Base-by-base conservation (phyloP, 1,140 invertebrate genomes). In the Drosophila azteca region DNA sequence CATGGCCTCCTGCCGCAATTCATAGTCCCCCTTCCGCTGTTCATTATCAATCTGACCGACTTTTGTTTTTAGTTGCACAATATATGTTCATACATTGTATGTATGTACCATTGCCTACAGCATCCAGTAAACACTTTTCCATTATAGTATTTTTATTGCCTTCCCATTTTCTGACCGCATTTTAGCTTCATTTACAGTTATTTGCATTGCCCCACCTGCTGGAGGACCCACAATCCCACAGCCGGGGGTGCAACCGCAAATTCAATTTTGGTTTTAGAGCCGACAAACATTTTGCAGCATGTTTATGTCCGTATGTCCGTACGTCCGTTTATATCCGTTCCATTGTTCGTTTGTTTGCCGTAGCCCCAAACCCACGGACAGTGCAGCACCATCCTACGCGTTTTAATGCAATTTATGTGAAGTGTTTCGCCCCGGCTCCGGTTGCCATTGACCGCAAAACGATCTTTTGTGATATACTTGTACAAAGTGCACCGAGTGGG, bases 101-200 rank as follows among this genome's bases (percentile, higher is more conserved):
- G 17, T 20, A 20, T 20, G 24, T 5, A 26, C 29, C 7, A 3
- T 31, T 31, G 31, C 3, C 35, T 39, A 11, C 35, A 13, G 35
- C 11, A 11, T 39, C 35, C 35, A 39, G 35, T 39, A 13, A 39
- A 5, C 35, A 39, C 35, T 39, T 29, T 31, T 11, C 11, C 13
- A 31, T 31, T 17, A 24, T 68, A 31, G 22, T 17, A 24, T 68
- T 60, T 76, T 64, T 53, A 69, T 81, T 66, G 50, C 61, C 71
- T 41, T 46, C 67, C 68, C 68, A 67, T 70, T 77, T 39, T 67
- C 41, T 71, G 62, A 85, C 82, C 81, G 68, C 81, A 85, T 74
- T 85, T 87, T 87, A 82, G 78, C 78, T 85, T 75, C 77, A 87
- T 87, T 85, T 81, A 75, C 81, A 87, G 81, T 78, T 85, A 87